These are phyloP conservation scores for Epinotia brunnichana DNA, from an alignment of 2,888 invertebrate species.

Conservation along the genomic window DNA sequence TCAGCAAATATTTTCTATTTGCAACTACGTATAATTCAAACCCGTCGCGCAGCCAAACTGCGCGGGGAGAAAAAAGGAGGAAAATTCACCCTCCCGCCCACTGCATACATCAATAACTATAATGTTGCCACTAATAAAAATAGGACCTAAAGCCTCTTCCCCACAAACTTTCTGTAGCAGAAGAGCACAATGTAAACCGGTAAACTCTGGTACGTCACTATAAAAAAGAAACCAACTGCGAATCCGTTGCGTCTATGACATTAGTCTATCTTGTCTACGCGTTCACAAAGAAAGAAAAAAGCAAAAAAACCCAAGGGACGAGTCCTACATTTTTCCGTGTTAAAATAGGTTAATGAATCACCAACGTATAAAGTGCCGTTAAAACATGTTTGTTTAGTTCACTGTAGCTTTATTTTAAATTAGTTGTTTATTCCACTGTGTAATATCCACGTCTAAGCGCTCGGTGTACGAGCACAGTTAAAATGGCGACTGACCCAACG, in stretches of 20 bases:
- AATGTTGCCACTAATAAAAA: constrained; percentile 40
- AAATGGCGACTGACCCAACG: constrained; percentile 91
- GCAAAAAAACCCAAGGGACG: constrained; percentile 66
- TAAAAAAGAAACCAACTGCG: constrained; percentile 8
- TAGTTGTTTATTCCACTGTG: constrained; percentile 76
- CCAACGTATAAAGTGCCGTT: constrained; percentile 68
- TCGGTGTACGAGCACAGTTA: constrained; percentile 76
- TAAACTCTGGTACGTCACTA: constrained; percentile 22
- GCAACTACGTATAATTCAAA: constrained; percentile 38
- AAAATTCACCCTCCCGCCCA: constrained; percentile 44
- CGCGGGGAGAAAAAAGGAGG: constrained; percentile 42
- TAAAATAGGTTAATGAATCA: constrained; percentile 73
- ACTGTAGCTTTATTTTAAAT: constrained; percentile 68
- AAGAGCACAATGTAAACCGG: constrained; percentile 18
- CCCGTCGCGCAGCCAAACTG: constrained; percentile 40
- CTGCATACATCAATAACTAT: constrained; percentile 44
- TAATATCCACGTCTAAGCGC: constrained; percentile 67
- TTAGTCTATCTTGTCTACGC: constrained; percentile 55
- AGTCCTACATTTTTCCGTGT: constrained; percentile 73
- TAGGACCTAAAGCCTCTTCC: background rate
- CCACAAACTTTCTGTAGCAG: background rate
- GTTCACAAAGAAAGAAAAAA: constrained; percentile 58
- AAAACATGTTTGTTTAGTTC: constrained; percentile 79
- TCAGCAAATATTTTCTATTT: constrained; percentile 41
- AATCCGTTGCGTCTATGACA: constrained; percentile 43